These are phyloP conservation scores for Drosophila suboccidentalis DNA, from an alignment of 2,888 invertebrate species.

Conservation along the genomic window DNA sequence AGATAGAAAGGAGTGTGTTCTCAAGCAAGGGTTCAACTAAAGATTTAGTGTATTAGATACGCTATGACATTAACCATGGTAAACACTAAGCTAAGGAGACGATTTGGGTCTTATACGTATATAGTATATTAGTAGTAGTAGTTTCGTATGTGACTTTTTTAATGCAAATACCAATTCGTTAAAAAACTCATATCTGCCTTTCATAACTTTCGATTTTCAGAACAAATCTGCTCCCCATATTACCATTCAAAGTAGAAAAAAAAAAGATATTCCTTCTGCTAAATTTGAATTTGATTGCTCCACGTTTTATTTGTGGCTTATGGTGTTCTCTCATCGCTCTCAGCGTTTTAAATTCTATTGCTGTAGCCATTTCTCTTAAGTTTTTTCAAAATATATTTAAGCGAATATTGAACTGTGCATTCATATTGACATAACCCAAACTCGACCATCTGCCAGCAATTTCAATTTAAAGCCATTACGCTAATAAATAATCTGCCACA, in stretches of 20 bases:
- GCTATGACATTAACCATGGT: neutral
- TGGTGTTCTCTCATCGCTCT: too few species aligned
- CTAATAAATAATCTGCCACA: constrained; percentile 71
- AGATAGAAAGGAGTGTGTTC: constrained; percentile 27
- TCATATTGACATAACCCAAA: neutral
- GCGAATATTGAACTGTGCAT: constrained; percentile 1
- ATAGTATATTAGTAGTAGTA: too few species aligned
- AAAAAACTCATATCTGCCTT: neutral
- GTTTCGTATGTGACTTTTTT: neutral
- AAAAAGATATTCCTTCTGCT: too few species aligned
- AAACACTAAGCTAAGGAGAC: neutral
- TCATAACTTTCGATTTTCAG: too few species aligned
- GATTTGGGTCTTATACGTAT: neutral
- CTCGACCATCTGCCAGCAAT: constrained; percentile 17
- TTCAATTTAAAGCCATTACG: constrained; percentile 63
- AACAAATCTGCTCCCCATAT: neutral
- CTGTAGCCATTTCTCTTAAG: neutral
- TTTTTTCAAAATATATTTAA: neutral
- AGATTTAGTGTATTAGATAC: constrained; percentile 14
- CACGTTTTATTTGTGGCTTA: too few species aligned
- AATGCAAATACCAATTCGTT: neutral
- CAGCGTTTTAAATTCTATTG: too few species aligned
- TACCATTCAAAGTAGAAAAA: too few species aligned
- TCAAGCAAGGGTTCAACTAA: neutral
- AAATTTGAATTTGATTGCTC: too few species aligned